Evolutionary conservation across 1,140 invertebrate species (phyloP).

Genomic region (Drosophila oshimai): DNA sequence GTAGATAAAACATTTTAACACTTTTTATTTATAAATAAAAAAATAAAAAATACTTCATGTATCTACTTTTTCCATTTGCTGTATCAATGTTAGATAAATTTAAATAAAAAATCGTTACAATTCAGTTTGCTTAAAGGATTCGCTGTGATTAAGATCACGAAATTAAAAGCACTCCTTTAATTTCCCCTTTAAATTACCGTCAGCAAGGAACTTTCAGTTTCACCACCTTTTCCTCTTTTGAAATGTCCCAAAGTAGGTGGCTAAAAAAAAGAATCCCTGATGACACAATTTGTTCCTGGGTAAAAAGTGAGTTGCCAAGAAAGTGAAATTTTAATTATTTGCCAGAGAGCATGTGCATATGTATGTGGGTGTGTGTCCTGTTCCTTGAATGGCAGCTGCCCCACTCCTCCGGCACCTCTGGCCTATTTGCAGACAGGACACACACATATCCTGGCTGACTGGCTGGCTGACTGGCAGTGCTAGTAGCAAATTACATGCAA

Average conservation of each 20-base stretch:
- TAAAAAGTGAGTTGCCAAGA: constrained; percentile 79
- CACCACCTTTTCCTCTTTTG: background rate
- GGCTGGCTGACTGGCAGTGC: constrained; percentile 30
- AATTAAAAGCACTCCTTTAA: background rate
- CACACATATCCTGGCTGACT: constrained; percentile 54
- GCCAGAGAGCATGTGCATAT: constrained; percentile 35
- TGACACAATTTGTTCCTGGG: constrained; percentile 67
- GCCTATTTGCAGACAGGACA: constrained; percentile 73
- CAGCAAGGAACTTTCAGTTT: constrained; percentile 23
- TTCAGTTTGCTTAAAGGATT: background rate
- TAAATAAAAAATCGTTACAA: background rate
- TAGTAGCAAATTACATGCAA: constrained; percentile 79
- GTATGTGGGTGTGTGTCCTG: background rate
- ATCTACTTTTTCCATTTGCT: no score
- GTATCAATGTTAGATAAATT: no score
- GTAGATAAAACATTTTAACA: no score
- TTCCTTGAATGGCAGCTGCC: constrained; percentile 69
- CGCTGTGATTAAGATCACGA: background rate
- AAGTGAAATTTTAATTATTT: constrained; percentile 82
- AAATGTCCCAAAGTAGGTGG: constrained; percentile 23
- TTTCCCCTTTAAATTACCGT: background rate
- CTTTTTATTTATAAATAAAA: no score
- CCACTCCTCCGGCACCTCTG: constrained; percentile 25
- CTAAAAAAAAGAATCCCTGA: constrained; percentile 45
- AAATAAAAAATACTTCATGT: no score